Evolutionary conservation across 1,140 invertebrate species (phyloP).

Genomic region (Phymorhynchus buccinoides): DNA sequence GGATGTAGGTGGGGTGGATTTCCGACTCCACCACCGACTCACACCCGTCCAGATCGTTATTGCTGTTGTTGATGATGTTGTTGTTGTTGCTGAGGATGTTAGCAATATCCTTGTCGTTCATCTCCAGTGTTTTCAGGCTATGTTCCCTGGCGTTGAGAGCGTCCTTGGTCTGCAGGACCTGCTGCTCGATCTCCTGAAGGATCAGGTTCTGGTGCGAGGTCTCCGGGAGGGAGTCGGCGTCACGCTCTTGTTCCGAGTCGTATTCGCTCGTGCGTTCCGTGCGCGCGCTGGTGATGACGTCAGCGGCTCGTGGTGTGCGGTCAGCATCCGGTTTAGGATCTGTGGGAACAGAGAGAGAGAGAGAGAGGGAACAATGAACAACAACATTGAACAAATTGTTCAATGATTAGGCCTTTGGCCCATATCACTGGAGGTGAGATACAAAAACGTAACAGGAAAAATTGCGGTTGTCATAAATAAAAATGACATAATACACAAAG

Average conservation of each 20-base stretch:
- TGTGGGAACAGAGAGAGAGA: no score
- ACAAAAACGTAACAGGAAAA: no score
- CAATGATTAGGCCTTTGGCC: no score
- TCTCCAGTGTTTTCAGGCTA: not conserved
- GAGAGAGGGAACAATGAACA: no score
- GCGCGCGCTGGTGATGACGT: not conserved
- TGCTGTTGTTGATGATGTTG: no score
- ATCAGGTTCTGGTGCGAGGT: slow-evolving; percentile 24
- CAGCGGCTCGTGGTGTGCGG: not conserved
- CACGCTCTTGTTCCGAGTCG: slow-evolving; percentile 22
- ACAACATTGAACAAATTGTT: no score
- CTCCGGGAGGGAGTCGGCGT: not conserved
- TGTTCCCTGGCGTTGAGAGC: not conserved
- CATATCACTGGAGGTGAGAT: no score
- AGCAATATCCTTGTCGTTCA: not conserved
- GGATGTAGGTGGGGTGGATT: slow-evolving; percentile 19
- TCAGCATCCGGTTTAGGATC: not conserved
- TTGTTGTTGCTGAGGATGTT: not conserved
- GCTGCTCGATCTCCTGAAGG: slow-evolving; percentile 26
- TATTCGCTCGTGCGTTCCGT: slow-evolving; percentile 27
- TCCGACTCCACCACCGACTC: slow-evolving; percentile 20
- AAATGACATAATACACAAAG: no score
- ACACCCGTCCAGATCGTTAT: not conserved
- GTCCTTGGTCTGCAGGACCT: not conserved
- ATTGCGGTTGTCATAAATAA: no score